These are phyloP conservation scores for Spilosoma lubricipeda DNA, from an alignment of 2,888 invertebrate genomes.

Conservation along the genomic window DNA sequence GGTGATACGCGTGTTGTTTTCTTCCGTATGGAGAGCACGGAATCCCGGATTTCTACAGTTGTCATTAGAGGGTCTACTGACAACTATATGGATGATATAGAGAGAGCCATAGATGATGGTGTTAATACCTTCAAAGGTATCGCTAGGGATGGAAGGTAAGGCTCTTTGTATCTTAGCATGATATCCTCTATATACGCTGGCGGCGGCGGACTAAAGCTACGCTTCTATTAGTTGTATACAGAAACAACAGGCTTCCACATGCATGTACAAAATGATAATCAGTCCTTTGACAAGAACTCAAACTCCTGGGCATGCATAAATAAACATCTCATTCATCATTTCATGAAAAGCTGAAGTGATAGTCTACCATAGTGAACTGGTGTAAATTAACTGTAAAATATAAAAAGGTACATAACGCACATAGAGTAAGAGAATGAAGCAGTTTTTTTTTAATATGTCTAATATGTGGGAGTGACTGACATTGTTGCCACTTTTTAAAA, in stretches of 20 bases:
- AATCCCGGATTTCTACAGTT: slow-evolving; percentile 96
- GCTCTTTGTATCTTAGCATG: neutral
- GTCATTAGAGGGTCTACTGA: slow-evolving; percentile 98
- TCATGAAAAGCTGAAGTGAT: neutral
- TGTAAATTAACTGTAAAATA: too few relatives aligned
- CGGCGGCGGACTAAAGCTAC: too few relatives aligned
- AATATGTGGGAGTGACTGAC: too few relatives aligned
- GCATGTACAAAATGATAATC: too few relatives aligned
- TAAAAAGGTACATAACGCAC: too few relatives aligned
- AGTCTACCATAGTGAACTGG: neutral
- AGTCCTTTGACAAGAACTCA: neutral
- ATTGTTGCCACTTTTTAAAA: too few relatives aligned
- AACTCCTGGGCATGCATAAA: neutral
- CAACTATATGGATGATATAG: slow-evolving; percentile 99
- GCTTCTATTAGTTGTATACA: too few relatives aligned
- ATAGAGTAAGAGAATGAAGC: too few relatives aligned
- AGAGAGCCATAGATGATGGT: slow-evolving; percentile 99
- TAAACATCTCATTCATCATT: neutral
- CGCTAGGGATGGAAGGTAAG: slow-evolving; percentile 89
- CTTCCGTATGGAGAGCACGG: slow-evolving; percentile 94
- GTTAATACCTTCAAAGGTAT: slow-evolving; percentile 99
- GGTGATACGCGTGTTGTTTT: slow-evolving; percentile 98
- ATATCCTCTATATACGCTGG: too few relatives aligned
- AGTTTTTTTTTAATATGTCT: too few relatives aligned
- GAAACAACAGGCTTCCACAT: too few relatives aligned